Evolutionary conservation across 1,140 invertebrate genomes (phyloP).

Genomic region (Anastatus disparis): DNA sequence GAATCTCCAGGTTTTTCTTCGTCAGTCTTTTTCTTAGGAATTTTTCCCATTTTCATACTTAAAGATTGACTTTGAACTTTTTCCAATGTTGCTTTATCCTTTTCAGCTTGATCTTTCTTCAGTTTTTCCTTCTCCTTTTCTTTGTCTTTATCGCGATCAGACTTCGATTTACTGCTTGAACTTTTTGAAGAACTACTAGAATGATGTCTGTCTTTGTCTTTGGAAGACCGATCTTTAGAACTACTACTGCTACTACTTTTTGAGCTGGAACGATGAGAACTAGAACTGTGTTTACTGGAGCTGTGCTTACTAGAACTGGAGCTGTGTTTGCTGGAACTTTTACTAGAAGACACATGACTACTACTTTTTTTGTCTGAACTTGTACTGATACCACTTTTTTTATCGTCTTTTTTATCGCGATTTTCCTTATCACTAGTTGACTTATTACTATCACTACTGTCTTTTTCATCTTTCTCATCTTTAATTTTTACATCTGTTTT

Average conservation of each 20-base stretch:
- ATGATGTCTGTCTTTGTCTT: conserved; percentile 63
- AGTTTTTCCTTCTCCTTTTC: conserved; percentile 65
- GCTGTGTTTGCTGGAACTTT: conserved; percentile 67
- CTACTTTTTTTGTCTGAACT: conserved; percentile 64
- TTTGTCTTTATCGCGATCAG: conserved; percentile 63
- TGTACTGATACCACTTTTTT: conserved; percentile 52
- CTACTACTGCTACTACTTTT: conserved; percentile 48
- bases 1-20: conserved; percentile 58
- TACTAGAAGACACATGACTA: conserved; percentile 68
- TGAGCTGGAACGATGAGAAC: conserved; percentile 61
- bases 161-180: conserved; percentile 52
- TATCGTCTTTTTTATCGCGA: conserved; percentile 60
- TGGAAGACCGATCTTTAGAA: conserved; percentile 58
- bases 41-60: conserved; percentile 77
- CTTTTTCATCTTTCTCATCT: conserved; percentile 51
- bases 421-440: conserved; percentile 62
- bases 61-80: conserved; percentile 74
- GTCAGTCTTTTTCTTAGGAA: conserved; percentile 75
- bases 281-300: conserved; percentile 58
- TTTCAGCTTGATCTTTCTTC: conserved; percentile 71
- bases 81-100: conserved; percentile 74
- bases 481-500: conserved; percentile 57
- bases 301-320: conserved; percentile 58
- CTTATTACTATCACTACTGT: conserved; percentile 51
- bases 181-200: conserved; percentile 57